Evolutionary conservation across 2,113 vertebrate genomes (phyloP).

Genomic region (Tragelaphus imberbis): DNA sequence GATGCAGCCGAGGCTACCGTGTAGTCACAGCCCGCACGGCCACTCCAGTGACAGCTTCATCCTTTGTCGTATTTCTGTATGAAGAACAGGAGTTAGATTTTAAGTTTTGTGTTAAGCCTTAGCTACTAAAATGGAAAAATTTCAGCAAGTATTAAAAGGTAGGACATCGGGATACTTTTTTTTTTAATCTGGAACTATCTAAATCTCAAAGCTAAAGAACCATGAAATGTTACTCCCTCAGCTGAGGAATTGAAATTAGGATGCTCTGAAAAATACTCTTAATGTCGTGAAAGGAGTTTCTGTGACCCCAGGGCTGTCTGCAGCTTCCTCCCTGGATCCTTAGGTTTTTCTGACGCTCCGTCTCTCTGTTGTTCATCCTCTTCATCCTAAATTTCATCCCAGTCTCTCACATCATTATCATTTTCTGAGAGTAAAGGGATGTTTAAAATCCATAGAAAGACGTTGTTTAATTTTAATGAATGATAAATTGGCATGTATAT

Average conservation of each 20-base stretch:
- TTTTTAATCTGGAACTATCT: neutral
- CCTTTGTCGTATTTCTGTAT: neutral
- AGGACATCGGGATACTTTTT: neutral
- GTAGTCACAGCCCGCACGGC: rapidly evolving
- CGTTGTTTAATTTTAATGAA: neutral
- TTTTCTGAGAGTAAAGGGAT: neutral
- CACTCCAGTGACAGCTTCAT: neutral
- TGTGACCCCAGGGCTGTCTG: neutral
- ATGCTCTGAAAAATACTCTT: neutral
- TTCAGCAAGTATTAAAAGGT: neutral
- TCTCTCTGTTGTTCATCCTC: neutral
- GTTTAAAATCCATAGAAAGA: neutral
- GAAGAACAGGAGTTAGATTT: neutral
- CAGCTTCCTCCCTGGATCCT: neutral
- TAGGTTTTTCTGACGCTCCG: neutral
- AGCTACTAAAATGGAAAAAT: neutral
- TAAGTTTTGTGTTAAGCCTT: neutral
- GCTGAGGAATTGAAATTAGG: neutral
- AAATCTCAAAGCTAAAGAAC: neutral
- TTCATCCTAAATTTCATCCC: neutral
- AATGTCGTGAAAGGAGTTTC: neutral
- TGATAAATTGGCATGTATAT: neutral
- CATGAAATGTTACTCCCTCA: neutral
- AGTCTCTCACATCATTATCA: neutral
- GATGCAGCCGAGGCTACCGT: too few relatives aligned